Conservation (phyloP, 2,888 invertebrate genomes). For the Dynastes maya region DNA sequence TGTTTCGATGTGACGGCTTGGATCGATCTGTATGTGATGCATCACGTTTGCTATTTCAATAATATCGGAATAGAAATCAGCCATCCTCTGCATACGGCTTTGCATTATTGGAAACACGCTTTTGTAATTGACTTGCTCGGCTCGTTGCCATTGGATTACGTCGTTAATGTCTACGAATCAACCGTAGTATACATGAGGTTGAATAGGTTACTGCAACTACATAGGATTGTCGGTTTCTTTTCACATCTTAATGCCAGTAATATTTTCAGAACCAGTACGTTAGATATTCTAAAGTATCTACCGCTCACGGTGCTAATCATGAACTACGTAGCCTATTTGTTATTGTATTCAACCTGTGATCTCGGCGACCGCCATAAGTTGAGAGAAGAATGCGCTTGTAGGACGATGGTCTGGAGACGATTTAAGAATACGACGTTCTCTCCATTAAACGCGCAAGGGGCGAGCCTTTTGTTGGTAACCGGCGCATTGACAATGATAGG, state of each 20-base stretch:
- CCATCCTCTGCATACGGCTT: conserved; percentile 58
- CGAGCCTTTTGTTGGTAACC: conserved; percentile 25
- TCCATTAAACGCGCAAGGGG: conserved; percentile 34
- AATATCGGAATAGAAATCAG: conserved; percentile 56
- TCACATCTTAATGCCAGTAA: conserved; percentile 26
- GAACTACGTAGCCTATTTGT: conserved; percentile 38
- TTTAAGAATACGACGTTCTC: conserved; percentile 27
- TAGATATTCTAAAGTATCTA: conserved; percentile 49
- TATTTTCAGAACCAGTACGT: conserved; percentile 23
- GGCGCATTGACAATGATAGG: conserved; percentile 44
- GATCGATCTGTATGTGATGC: conserved; percentile 58
- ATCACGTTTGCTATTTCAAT: conserved; percentile 59
- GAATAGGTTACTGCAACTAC: conserved; percentile 51
- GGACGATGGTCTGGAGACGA: conserved; percentile 20
- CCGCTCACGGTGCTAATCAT: conserved; percentile 49
- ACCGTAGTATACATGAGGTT: conserved; percentile 44
- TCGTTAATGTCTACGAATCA: conserved; percentile 13
- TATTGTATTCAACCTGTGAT: conserved; percentile 45
- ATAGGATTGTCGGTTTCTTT: conserved; percentile 43
- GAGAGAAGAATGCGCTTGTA: conserved; percentile 16
- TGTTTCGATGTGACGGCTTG: conserved; percentile 55
- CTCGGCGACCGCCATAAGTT: neutral
- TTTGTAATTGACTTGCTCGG: conserved; percentile 58
- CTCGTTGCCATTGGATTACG: conserved; percentile 56
- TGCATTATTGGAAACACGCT: conserved; percentile 58